Base-by-base conservation (phyloP, 2,113 vertebrate genomes). In the Istiophorus platypterus region DNA sequence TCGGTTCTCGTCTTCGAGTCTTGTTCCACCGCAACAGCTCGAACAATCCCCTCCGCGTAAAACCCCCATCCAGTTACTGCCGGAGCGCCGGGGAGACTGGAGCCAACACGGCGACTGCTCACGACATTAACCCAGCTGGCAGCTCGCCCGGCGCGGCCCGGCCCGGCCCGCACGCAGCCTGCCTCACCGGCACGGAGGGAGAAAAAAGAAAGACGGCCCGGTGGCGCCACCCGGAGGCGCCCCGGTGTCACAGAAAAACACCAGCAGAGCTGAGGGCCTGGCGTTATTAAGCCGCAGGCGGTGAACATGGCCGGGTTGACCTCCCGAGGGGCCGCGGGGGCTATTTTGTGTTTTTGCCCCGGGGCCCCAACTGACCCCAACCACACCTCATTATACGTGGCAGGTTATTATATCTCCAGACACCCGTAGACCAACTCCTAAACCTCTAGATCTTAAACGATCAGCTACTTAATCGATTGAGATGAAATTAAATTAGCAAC, bases 51-150 rank as follows among this genome's bases (percentile, higher is more conserved):
- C 62, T 78, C 73, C 69, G 62, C 41, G 24, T 22, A 7, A 78
- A 65, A 62, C 66, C 69, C 54, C 45, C 78, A 84, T 86, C 62
- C 81, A 77, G 77, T 80, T 72, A 51, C 20, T 0, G n/a, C 13
- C 4, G n/a, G 67, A 45, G 52, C 10, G 54, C 31, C 7, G 59
- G 31, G 24, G 61, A 81, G 62, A 80, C 74, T 61, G 74, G 26
- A 78, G 56, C 61, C 77, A 62, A 70, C 42, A 41, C 79, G 37
- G 84, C 42, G 72, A 71, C 74, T 76, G 77, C 67, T 85, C 77
- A 76, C 76, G 39, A 89, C 84, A 78, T 41, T 76, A 70, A 62
- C 58, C 84, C 85, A 81, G 84, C 81, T 82, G 88, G 78, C 86
- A 67, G 69, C 20, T 7, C 20, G 24, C 83, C 77, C 26, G 34